Conservation (phyloP, 2,113 vertebrate genomes). For the Notothenia coriiceps region DNA sequence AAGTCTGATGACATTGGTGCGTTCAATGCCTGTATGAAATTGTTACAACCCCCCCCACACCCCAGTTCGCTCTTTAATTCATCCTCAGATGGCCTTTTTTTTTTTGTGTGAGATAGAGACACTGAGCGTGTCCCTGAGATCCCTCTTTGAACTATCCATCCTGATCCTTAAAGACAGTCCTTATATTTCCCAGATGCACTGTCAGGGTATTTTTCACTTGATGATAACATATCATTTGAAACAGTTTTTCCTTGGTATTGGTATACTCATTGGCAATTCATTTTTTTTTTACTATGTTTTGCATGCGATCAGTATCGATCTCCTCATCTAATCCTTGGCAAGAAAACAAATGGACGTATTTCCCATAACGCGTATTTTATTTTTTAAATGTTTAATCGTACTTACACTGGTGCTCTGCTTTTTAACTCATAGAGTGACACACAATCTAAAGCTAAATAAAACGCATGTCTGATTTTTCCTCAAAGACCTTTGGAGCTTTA, state of each 20-base stretch:
- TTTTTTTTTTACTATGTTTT: background rate
- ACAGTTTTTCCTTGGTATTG: background rate
- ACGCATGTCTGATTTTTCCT: no score
- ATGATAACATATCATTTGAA: background rate
- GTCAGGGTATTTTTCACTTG: background rate
- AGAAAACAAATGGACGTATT: background rate
- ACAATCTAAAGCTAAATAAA: no score
- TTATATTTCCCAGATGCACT: conserved; percentile 46
- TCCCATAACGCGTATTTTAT: background rate
- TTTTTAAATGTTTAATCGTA: background rate
- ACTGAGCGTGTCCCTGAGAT: conserved; percentile 42
- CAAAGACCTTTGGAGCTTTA: no score
- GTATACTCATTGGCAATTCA: background rate
- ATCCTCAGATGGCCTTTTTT: conserved; percentile 61
- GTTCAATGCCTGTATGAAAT: conserved; percentile 41
- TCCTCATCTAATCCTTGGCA: background rate
- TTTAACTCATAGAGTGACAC: no score
- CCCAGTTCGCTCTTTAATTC: conserved; percentile 55
- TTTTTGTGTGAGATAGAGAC: conserved; percentile 28
- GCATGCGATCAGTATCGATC: background rate
- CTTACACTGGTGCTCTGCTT: no score
- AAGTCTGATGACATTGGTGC: conserved; percentile 27
- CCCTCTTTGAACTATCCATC: conserved; percentile 21
- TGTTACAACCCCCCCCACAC: background rate
- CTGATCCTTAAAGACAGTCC: conserved; percentile 43